Evolutionary conservation across 2,888 invertebrate species (phyloP), one percentile per base, ranked within the genome.

Genomic region (Cordilura impudica): DNA sequence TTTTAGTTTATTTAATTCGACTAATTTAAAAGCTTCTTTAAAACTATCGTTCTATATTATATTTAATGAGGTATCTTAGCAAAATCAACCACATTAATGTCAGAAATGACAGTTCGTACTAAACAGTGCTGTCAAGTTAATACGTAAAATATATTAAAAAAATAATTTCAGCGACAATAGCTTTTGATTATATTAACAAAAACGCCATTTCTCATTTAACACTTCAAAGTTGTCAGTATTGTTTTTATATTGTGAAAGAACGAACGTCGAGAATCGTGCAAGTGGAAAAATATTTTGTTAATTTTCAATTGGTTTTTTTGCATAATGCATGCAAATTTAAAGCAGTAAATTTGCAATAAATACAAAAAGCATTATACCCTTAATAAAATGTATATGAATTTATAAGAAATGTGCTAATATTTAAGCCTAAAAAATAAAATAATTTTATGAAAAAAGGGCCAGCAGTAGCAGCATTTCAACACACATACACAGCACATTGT

Each of bases 1-100:
- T 95, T 89, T 91, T 65, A 2, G 14, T 26, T 61, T 21, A 51
- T 53, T 71, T 35, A 51, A 43, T 23, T 53, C n/a, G 54, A 6
- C 49, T 58, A 19, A 35, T n/a, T n/a, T 16, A 69, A 53, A 31
- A 60, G 35, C 16, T 31, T 51, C 43, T 76, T 54, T 54, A 18
- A 35, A 45, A 1, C 10, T 19, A 14, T 10, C 10, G 4, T 21
- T 43, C 26, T 18, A 35, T 78, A 51, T 73, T 78, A 31, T 73
- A 65, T 63, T 53, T 14, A 19, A 8, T 2, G 60, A 26, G 7
- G 12, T 29, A 23, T 39, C 14, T 54, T 1, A n/a, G 12, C 8
- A 4, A 49, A 49, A 14, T 31, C 43, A 7, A 54, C 39, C 39
- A 39, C 56, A 8, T 4, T 26, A 67, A 61, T 75, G 61, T 61